Conservation (phyloP, 2,888 invertebrate genomes). For the Drosophila barbarae region DNA sequence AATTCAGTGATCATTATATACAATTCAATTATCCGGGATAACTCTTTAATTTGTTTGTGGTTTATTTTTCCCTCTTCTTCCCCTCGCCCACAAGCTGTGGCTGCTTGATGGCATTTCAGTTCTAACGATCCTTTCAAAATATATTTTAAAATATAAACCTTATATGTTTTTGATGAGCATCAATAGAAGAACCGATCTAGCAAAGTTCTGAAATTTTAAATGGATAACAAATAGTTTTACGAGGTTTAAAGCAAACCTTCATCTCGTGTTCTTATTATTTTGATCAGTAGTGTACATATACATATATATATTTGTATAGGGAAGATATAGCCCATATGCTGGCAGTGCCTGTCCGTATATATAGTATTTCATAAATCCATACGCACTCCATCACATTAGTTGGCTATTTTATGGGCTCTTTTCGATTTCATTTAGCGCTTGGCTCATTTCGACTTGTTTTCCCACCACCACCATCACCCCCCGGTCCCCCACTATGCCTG, state of each 20-base stretch:
- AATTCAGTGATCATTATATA: slow-evolving; percentile 13
- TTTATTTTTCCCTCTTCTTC: not conserved
- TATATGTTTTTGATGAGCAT: too few relatives aligned
- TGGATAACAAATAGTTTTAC: too few relatives aligned
- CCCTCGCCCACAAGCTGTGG: too few relatives aligned
- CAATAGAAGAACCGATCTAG: not conserved
- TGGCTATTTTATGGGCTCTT: slow-evolving; percentile 43
- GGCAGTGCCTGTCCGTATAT: slow-evolving; percentile 12
- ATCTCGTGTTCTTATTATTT: too few relatives aligned
- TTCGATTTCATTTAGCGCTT: slow-evolving; percentile 41
- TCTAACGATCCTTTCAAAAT: too few relatives aligned
- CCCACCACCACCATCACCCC: not conserved
- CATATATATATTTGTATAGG: not conserved
- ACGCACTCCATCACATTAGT: slow-evolving; percentile 45
- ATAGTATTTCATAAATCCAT: slow-evolving; percentile 46
- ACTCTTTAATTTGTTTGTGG: not conserved
- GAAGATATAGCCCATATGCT: slow-evolving; percentile 16
- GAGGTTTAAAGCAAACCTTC: too few relatives aligned
- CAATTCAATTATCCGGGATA: slow-evolving; percentile 12
- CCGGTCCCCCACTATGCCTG: too few relatives aligned
- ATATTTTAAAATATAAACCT: too few relatives aligned
- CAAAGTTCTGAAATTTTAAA: too few relatives aligned
- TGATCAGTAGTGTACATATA: too few relatives aligned
- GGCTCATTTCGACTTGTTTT: slow-evolving; percentile 34
- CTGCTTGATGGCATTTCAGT: too few relatives aligned